Evolutionary conservation across 1,140 invertebrate species (phyloP).

Genomic region (Macrobrachium nipponense): DNA sequence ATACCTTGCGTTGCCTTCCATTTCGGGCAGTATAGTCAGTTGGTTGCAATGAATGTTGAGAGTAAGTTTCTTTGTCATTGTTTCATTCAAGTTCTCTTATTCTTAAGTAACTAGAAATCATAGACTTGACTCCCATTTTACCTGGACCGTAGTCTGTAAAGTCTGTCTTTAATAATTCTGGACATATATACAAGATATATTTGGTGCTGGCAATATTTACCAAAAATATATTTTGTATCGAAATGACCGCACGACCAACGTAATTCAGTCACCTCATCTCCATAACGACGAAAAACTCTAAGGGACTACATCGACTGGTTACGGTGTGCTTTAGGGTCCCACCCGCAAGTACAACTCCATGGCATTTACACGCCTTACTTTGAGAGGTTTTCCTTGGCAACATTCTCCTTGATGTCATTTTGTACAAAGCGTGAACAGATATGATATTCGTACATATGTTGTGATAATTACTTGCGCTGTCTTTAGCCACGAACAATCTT

Average conservation of each 20-base stretch:
- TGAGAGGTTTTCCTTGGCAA: not conserved
- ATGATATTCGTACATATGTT: not conserved
- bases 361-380: slow-evolving; percentile 7
- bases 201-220: no score
- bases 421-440: not conserved
- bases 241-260: no score
- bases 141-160: no score
- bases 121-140: no score
- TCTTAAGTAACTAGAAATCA: no score
- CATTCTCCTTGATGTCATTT: not conserved
- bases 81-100: no score
- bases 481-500: no score
- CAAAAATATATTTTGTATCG: no score
- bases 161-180: no score
- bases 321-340: not conserved
- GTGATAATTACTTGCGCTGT: no score
- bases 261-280: no score
- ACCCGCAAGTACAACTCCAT: not conserved
- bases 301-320: not conserved
- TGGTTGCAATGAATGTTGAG: slow-evolving; percentile 41
- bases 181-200: no score
- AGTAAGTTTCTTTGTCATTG: slow-evolving; percentile 23
- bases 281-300: not conserved
- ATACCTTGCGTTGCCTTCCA: slow-evolving; percentile 53
- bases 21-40: slow-evolving; percentile 39